These are phyloP conservation scores for Leptonema lineaticorne DNA, from an alignment of 1,140 invertebrate genomes.

Conservation along the genomic window DNA sequence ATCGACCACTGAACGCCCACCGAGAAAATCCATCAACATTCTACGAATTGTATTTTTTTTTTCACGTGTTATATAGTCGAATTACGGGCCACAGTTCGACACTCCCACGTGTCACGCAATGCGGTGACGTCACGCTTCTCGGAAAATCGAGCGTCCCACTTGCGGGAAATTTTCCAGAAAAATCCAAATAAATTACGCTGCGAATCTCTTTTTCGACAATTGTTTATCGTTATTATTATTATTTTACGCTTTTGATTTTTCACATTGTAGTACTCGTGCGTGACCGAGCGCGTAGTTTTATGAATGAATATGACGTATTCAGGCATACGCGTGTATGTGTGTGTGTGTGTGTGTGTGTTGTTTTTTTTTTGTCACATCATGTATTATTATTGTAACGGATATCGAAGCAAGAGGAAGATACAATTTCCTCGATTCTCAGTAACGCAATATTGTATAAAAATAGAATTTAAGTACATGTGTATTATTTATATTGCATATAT, in stretches of 20 bases:
- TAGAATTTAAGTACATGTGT: too few species aligned
- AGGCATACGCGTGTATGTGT: background rate
- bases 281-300: too few species aligned
- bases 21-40: background rate
- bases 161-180: slow-evolving; percentile 9
- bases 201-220: background rate
- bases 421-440: background rate
- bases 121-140: background rate
- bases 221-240: background rate
- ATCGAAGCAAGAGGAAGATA: background rate
- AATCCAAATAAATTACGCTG: background rate
- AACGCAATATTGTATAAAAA: too few species aligned
- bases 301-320: too few species aligned
- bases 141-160: background rate
- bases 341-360: background rate
- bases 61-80: background rate
- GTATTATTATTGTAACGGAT: background rate
- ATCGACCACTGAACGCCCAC: background rate
- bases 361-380: background rate
- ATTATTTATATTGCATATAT: too few species aligned
- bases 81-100: too few species aligned
- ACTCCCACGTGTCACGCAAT: slow-evolving; percentile 6
- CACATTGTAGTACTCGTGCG: background rate
- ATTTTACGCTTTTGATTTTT: background rate
- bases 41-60: background rate